Evolutionary conservation across 2,888 invertebrate species (phyloP).

Genomic region (Dioctria linearis): DNA sequence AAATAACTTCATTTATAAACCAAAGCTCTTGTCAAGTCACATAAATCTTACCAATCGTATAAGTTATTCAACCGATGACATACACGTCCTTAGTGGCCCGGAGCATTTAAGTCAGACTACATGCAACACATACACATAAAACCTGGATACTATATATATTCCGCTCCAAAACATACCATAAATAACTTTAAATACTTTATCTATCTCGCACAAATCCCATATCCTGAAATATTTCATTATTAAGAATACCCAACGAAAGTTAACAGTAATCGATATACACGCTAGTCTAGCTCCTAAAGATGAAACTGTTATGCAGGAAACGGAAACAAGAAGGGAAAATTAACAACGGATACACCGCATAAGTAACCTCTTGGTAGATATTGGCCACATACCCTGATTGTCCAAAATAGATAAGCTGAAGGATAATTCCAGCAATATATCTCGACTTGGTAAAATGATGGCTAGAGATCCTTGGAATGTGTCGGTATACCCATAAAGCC

Average conservation of each 20-base stretch:
- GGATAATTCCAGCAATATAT: slow-evolving; percentile 45
- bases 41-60: no score
- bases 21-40: no score
- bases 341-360: slow-evolving; percentile 39
- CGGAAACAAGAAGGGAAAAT: slow-evolving; percentile 13
- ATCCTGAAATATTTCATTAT: slow-evolving; percentile 27
- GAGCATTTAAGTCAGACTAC: no score
- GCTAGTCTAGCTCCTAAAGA: no score
- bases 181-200: slow-evolving; percentile 9
- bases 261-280: slow-evolving; percentile 29
- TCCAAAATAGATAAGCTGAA: slow-evolving; percentile 27
- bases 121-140: no score
- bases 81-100: no score
- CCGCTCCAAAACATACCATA: slow-evolving; percentile 7
- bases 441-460: slow-evolving; percentile 42
- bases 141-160: no score
- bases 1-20: no score
- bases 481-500: not conserved
- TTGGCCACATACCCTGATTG: slow-evolving; percentile 31
- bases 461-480: slow-evolving; percentile 12
- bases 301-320: not conserved
- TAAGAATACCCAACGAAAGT: slow-evolving; percentile 10
- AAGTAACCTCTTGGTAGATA: slow-evolving; percentile 31
- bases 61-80: no score
- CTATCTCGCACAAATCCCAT: not conserved